Evolutionary conservation across 92 coral and sea anemone genomes (phyloP), one percentile per base, ranked within the genome.

Genomic region (Bergia puertoricense): DNA sequence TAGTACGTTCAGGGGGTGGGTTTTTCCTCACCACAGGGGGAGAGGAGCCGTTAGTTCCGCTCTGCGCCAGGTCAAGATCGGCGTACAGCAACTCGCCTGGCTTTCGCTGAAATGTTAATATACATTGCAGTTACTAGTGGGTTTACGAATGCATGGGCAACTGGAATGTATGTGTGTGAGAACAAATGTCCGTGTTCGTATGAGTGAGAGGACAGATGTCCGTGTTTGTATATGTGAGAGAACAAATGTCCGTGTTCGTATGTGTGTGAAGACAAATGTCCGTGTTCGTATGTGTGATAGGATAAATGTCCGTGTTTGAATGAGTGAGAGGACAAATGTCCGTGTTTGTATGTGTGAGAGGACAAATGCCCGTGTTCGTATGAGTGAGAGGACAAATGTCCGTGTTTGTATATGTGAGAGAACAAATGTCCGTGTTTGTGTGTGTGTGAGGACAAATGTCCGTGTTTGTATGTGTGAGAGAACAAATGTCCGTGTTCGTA

Each of bases 71-170:
- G 46, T 84, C 87, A 68, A 84, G 45, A 1, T 84, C 87, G 36
- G 87, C 87, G 6, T 84, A 84, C 36, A 84, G 46, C 44, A 84
- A 14, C 68, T 84, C 87, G 42, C 87, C 87, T 30, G 87, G 87
- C 9, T 84, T 84, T 23, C 87, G 87, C 87, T 84, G 67, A 54
- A 84, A 84, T 43, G 56, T 77, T 77, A 23, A 2, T 40, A 39
- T 10, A 62, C 69, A 74, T 2, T 74, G 22, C 45, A 16, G 37
- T 45, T 77, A 77, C 39, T 77, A 4, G 0, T 41, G n/a, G 22
- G 15, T 20, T 9, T 11, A 38, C 20, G 2, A 75, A 39, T 45
- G 42, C 76, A 5, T 10, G 3, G 43, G 40, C 22, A 54, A 54
- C 59, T 54, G 59, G 59, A 13, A 11, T 38, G 77, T 73, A 8